These are phyloP conservation scores for Melolontha melolontha DNA, from an alignment of 2,888 invertebrate genomes.

Conservation along the genomic window DNA sequence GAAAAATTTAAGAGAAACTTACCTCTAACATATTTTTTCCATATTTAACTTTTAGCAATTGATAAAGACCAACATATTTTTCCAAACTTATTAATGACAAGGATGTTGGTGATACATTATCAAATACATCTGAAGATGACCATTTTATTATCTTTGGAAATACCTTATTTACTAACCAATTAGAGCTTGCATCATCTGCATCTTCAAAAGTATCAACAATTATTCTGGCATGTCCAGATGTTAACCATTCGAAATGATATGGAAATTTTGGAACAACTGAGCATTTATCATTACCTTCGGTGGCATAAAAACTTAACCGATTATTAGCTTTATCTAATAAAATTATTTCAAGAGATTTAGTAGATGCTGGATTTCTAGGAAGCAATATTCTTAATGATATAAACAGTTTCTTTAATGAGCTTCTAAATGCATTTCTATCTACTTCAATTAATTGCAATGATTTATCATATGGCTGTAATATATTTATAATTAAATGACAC, in stretches of 20 bases:
- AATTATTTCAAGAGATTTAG: constrained; percentile 59
- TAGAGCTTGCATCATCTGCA: constrained; percentile 60
- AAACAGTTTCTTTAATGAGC: constrained; percentile 55
- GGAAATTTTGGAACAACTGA: constrained; percentile 67
- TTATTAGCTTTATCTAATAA: constrained; percentile 63
- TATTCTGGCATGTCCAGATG: constrained; percentile 60
- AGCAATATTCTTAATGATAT: constrained; percentile 64
- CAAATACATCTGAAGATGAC: constrained; percentile 66
- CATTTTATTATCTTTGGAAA: constrained; percentile 74
- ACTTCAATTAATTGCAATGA: constrained; percentile 51
- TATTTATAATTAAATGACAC: constrained; percentile 54
- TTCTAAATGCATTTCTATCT: constrained; percentile 50
- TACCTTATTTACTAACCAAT: constrained; percentile 71
- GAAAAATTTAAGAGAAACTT: constrained; percentile 45
- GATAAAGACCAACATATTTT: constrained; percentile 79
- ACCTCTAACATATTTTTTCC: constrained; percentile 80
- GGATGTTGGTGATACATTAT: constrained; percentile 65
- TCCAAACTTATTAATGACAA: constrained; percentile 76
- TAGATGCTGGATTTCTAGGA: constrained; percentile 59
- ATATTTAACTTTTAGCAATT: constrained; percentile 82
- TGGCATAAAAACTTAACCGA: constrained; percentile 67
- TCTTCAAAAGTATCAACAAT: constrained; percentile 63
- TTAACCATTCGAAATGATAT: constrained; percentile 62
- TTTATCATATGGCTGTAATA: constrained; percentile 58
- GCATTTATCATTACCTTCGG: constrained; percentile 62